phyloP scores from a whole-genome alignment of 1,140 invertebrate genomes.

The honey bee (Apis mellifera) region DNA sequence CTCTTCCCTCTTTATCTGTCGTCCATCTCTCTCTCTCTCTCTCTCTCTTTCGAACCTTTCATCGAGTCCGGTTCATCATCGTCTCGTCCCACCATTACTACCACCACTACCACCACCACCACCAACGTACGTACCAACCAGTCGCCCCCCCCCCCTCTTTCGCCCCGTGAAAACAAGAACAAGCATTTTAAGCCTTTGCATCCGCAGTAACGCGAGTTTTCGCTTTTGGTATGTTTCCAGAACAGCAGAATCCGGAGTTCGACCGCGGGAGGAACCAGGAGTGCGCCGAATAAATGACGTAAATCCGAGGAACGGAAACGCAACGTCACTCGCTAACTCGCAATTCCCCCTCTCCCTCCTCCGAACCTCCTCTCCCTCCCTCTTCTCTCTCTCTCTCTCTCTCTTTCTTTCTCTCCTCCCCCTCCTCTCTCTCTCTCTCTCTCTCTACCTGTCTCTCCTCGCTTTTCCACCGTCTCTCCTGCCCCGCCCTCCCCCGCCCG shows the following conservation, averaged over 20 bases:
- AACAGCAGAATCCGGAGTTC: constrained; percentile 74
- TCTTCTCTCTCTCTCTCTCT: constrained; percentile 51
- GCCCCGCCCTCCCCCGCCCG: constrained; percentile 48
- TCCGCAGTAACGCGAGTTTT: constrained; percentile 77
- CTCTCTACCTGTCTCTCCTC: not conserved
- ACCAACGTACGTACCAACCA: not conserved
- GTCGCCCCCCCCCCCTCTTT: not conserved
- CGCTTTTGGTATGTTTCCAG: constrained; percentile 80
- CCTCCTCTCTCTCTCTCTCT: constrained; percentile 58
- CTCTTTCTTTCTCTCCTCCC: no score
- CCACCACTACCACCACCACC: not conserved
- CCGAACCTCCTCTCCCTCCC: constrained; percentile 51
- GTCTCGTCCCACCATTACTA: no score
- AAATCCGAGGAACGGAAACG: constrained; percentile 79
- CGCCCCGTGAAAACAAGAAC: constrained; percentile 58
- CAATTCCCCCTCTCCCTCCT: constrained; percentile 62
- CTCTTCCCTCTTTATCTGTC: no score
- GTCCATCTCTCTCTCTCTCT: not conserved
- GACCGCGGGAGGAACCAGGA: constrained; percentile 75
- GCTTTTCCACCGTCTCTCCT: constrained; percentile 58
- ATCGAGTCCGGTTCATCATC: not conserved
- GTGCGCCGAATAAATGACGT: constrained; percentile 80
- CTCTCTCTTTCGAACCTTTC: constrained; percentile 6
- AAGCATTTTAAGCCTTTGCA: constrained; percentile 74
- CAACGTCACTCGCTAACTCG: constrained; percentile 78